phyloP scores from a whole-genome alignment of 2,113 vertebrate genomes.

The Connochaetes taurinus region DNA sequence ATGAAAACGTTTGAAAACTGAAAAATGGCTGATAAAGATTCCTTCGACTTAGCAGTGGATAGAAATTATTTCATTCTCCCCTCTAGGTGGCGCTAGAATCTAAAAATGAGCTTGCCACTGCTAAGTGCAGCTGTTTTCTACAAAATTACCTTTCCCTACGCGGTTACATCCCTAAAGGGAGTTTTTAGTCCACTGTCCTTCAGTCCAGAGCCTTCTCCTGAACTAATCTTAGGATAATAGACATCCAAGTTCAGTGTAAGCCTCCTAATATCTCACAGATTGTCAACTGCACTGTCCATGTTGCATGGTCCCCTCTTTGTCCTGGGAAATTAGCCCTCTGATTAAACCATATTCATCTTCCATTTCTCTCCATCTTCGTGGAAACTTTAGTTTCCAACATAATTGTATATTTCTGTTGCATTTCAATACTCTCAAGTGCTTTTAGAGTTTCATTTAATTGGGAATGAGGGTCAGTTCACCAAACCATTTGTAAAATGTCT shows the following conservation, averaged over 20 bases:
- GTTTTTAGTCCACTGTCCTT: neutral
- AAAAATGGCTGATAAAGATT: neutral
- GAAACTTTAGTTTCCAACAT: neutral
- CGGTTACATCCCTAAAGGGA: neutral
- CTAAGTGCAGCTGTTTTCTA: rapidly evolving
- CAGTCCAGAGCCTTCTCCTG: neutral
- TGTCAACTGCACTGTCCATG: neutral
- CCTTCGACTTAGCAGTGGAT: neutral
- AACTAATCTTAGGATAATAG: neutral
- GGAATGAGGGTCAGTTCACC: neutral
- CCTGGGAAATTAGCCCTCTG: neutral
- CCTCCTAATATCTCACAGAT: neutral
- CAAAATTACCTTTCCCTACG: neutral
- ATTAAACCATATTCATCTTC: neutral
- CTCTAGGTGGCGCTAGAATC: constrained; percentile 79
- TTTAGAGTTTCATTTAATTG: neutral
- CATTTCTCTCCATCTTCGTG: neutral
- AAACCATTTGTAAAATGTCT: neutral
- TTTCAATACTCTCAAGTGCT: neutral
- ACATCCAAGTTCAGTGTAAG: neutral
- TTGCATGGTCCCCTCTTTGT: neutral
- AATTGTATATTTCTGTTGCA: neutral
- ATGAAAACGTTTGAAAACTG: constrained; percentile 12
- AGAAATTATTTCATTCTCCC: neutral
- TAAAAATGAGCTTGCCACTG: neutral